Base-by-base conservation (phyloP, 1,140 invertebrate species). In the Eurytemora carolleeae region DNA sequence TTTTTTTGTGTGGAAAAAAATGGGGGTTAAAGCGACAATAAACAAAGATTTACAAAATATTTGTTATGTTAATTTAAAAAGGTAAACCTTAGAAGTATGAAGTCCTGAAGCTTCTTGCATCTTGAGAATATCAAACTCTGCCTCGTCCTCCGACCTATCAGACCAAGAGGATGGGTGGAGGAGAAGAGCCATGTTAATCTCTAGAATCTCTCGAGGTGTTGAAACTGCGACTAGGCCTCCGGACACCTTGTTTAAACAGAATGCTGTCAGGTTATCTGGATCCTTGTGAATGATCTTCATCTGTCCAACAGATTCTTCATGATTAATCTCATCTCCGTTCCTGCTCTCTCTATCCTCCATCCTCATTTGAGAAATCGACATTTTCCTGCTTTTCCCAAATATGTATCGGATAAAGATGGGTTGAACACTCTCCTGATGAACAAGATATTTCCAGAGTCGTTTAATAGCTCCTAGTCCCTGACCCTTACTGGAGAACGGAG, bases 221-320 rank as follows among this genome's bases (percentile, higher is more conserved):
- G 92, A 86, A 64, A 98, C 75, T 3, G 91, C 86, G 66, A 98
- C 81, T 61, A 87, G 75, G 25, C 82, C 86, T 22, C 23, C 25
- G 12, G 67, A 61, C 68, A 70, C 59, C 44, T 85, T 82, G 77
- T 95, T 97, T 53, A 97, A 77, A 69, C 91, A 94, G 77, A 98
- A 99, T 25, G 94, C 87, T 65, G 90, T 84, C 64, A 99, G 96
- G 61, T 89, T 90, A 73, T 99, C 95, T 76, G 96, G 92, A 71
- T 98, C 95, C 75, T 97, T 97, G 71, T 98, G 95, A 64, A 98
- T 93, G 64, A 99, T 91, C 63, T 92, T 80, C 61, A 96, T 87
- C 52, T 89, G 71, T 59, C 62, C 64, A 60, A 26, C 63, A 17
- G 3, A 52, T 52, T 56, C 16, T 55, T 59, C 16, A 65, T 63